Conservation (phyloP, 1,140 invertebrate genomes). For the Thrips palmi region DNA sequence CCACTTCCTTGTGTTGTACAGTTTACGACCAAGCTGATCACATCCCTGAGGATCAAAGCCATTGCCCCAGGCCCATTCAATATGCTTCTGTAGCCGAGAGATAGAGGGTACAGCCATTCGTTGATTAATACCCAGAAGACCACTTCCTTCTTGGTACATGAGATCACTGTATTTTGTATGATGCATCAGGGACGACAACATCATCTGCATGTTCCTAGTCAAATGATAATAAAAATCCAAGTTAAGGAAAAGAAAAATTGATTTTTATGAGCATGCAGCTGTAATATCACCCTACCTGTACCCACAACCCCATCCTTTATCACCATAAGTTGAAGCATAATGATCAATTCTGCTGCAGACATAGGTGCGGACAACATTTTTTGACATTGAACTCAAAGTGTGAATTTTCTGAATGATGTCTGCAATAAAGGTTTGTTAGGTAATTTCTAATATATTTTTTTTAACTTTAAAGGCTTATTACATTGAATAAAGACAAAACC, state of each 20-base stretch:
- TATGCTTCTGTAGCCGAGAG: conserved; percentile 59
- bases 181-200: conserved; percentile 60
- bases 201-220: conserved; percentile 70
- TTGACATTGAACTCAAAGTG: conserved; percentile 43
- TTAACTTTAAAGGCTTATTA: too few relatives aligned
- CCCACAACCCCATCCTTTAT: conserved; percentile 80
- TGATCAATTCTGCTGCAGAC: conserved; percentile 66
- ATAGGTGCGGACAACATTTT: conserved; percentile 45
- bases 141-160: conserved; percentile 32
- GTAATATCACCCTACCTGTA: conserved; percentile 27
- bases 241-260: conserved; percentile 3
- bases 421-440: conserved; percentile 24
- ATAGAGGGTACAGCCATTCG: conserved; percentile 62
- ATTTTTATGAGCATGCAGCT: conserved; percentile 3
- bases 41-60: conserved; percentile 73
- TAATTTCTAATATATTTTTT: too few relatives aligned
- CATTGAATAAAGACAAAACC: conserved; percentile 11
- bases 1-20: conserved; percentile 78
- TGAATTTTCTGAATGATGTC: conserved; percentile 52
- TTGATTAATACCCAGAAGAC: conserved; percentile 16
- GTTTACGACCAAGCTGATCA: conserved; percentile 60
- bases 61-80: conserved; percentile 71
- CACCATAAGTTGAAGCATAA: conserved; percentile 71
- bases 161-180: conserved; percentile 49
- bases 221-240: not conserved